A percentile compares a stretch with the other conserved stretches of the same genome.
These are phyloP conservation scores for Gorsachius magnificus DNA, from an alignment of 2,797 vertebrate species.

Conservation along the genomic window DNA sequence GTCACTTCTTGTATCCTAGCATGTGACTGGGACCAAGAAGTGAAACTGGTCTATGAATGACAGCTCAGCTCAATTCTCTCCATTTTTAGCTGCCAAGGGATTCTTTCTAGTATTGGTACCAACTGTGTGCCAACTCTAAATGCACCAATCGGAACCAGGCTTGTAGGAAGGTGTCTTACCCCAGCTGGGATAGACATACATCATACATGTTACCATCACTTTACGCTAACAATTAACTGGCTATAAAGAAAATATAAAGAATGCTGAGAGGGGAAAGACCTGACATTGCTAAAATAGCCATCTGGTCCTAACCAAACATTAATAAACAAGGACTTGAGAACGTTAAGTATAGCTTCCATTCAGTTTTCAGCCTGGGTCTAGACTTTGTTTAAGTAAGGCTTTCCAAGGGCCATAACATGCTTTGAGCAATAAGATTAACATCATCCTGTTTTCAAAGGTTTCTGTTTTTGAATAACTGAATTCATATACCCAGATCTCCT, in stretches of 20 bases:
- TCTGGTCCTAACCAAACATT: neutral
- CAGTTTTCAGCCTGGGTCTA: neutral
- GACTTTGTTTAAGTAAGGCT: neutral
- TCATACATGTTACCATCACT: neutral
- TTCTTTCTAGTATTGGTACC: neutral
- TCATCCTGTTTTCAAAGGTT: neutral
- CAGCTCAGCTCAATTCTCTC: neutral
- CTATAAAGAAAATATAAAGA: neutral
- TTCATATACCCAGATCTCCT: neutral
- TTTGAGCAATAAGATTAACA: neutral
- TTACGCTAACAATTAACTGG: neutral
- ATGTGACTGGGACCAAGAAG: neutral
- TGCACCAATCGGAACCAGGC: neutral
- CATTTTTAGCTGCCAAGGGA: neutral
- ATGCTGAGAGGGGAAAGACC: neutral
- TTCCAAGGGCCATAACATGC: neutral
- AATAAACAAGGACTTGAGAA: neutral
- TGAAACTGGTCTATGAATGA: neutral
- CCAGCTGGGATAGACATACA: too few species aligned
- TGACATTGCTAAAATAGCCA: neutral
- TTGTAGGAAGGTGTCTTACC: neutral
- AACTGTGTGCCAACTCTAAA: neutral
- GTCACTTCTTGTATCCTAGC: neutral
- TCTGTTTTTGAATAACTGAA: neutral
- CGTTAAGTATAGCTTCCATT: neutral